Base-by-base conservation (phyloP, 2,113 vertebrate genomes). In the Lanius collurio region DNA sequence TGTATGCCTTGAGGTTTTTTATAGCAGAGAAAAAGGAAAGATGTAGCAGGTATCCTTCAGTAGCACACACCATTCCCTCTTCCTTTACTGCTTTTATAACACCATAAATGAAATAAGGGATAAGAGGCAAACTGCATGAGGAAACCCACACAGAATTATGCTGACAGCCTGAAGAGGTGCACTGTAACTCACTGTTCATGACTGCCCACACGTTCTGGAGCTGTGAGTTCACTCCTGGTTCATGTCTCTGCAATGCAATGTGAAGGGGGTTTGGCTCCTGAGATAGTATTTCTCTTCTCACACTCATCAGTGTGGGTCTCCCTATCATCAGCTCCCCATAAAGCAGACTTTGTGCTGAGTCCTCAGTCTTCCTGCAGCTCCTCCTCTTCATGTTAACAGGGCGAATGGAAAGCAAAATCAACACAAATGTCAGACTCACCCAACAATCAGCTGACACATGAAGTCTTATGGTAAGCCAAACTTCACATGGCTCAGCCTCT, bases 261-360 rank as follows among this genome's bases (percentile, higher is more conserved):
- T 0, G 11, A 75, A 59, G 1, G 1, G 26, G 23, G 81, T 31
- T 47, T n/a, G n/a, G 62, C 28, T 69, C 26, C 0, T 0, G 19
- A 85, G 49, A 39, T 1, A 37, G 11, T 5, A 35, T 68, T 89
- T 68, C 42, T 42, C 69, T 63, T 50, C 89, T 83, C 0, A 0
- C 42, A n/a, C 33, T 89, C 56, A 33, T 59, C 68, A 50, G 15
- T 11, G 17, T 37, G 30, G 24, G 33, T 74, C 50, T 93, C 41
- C 28, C 30, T 59, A 11, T 46, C 80, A 77, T 27, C 56, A 84
- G 33, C 47, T 96, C 17, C 46, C 60, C 52, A 46, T 37, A 90
- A 81, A 90, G 10, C 35, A 55, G 27, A 13, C 5, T 37, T 47
- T 31, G 14, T 19, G 18, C 30, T 89, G 19, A 71, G 24, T 19